Base-by-base conservation (phyloP, 2,888 invertebrate species). In the Cheilosia scutellata region DNA sequence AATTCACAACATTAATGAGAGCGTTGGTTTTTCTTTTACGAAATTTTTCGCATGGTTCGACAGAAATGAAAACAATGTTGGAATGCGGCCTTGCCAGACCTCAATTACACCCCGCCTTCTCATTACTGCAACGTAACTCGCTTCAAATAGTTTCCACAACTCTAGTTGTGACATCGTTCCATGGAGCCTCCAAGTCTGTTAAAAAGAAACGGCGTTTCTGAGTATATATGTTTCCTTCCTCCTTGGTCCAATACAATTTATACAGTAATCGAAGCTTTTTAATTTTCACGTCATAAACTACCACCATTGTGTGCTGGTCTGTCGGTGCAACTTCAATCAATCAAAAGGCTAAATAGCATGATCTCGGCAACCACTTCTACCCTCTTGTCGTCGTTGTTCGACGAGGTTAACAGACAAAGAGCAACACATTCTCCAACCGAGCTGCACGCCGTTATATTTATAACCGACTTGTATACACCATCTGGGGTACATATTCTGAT, bases 331-430 rank as follows among this genome's bases (percentile, higher is more conserved):
- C 82, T 77, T 83, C 62, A 72, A 84, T 79, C 70, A 75, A 84
- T 84, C 75, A 84, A 75, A 84, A 75, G 79, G 75, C 74, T 79
- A 84, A 84, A 75, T 75, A 74, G 78, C 51, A 71, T 84, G 70
- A 84, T 71, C 78, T 53, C 79, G 62, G 55, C 42, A 49, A 40
- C 70, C 58, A 42, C 63, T 72, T 63, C 20, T 62, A 60, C 51
- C 20, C 51, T 66, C 60, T 62, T 49, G 27, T 16, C 25, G 9
- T 33, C 47, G 4, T 20, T 63, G 63, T 63, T 71, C 11, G 57
- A 62, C 11, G 57, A 62, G 70, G 62, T 70, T 58, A 78, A 63
- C 63, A 63, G 57, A 78, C 78, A 71, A 70, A 77, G 60, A 70
- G 60, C 44, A 70, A 62, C 55, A 70, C 63, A 78, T 78, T 57